A percentile compares a stretch with the other conserved stretches of the same genome.
These are phyloP conservation scores for Uromys caudimaculatus DNA, from an alignment of 2,797 vertebrate genomes.

Conservation along the genomic window DNA sequence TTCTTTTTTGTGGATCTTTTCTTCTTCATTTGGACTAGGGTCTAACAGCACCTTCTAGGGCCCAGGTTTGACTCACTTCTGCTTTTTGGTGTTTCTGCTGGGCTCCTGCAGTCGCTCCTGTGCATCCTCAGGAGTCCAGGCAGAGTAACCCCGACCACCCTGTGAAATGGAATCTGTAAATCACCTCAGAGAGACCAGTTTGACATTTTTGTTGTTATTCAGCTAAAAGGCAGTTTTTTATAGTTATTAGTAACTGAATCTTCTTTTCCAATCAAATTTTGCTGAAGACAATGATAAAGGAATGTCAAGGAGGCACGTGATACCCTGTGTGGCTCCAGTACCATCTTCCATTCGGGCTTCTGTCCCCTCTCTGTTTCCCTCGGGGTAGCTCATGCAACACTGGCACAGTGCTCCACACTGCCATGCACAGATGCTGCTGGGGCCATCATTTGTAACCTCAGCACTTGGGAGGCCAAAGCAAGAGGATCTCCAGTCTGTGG, in stretches of 20 bases:
- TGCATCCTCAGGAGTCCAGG: neutral
- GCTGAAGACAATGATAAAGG: neutral
- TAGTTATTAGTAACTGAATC: neutral
- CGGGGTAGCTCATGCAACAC: neutral
- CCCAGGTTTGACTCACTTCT: neutral
- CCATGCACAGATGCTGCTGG: neutral
- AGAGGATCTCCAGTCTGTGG: neutral
- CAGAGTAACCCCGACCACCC: neutral
- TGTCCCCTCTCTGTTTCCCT: neutral
- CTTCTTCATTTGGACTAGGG: neutral
- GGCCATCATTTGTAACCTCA: neutral
- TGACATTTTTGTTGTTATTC: neutral
- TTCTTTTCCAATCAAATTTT: neutral
- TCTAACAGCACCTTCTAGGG: neutral
- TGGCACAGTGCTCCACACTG: accelerated
- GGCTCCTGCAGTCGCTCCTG: too few relatives aligned
- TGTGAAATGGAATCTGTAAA: neutral
- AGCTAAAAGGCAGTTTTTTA: neutral
- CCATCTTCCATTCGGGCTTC: neutral
- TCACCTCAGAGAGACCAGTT: neutral
- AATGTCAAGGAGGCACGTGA: neutral
- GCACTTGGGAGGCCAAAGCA: neutral
- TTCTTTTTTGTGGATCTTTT: neutral
- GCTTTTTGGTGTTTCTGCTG: accelerated
- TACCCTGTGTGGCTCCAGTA: neutral